phyloP scores from a whole-genome alignment of 2,888 invertebrate species.

The Chloromyia formosa region DNA sequence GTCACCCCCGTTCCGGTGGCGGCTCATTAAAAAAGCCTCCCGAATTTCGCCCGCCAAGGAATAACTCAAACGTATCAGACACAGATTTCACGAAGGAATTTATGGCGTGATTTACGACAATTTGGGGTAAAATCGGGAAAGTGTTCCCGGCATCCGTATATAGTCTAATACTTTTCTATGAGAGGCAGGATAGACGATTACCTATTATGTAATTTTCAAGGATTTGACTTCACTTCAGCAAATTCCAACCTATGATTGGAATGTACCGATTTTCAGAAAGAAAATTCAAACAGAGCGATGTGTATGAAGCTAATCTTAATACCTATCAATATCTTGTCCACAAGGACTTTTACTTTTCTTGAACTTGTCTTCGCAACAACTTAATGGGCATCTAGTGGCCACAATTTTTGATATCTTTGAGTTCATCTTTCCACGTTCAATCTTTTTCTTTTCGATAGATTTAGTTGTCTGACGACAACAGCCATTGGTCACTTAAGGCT shows the following conservation, averaged over 20 bases:
- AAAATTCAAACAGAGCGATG: not conserved
- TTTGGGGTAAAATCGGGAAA: slow-evolving; percentile 32
- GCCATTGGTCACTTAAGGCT: not conserved
- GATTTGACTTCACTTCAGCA: too few species aligned
- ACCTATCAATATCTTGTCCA: not conserved
- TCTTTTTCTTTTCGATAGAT: not conserved
- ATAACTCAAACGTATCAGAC: not conserved
- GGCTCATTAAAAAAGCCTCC: slow-evolving; percentile 38
- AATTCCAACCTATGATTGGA: too few species aligned
- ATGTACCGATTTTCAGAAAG: too few species aligned
- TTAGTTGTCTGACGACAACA: slow-evolving; percentile 13
- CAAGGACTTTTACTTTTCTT: not conserved
- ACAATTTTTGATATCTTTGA: not conserved
- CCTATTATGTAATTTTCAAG: too few species aligned
- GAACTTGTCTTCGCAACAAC: not conserved
- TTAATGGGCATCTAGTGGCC: not conserved
- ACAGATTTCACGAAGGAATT: slow-evolving; percentile 36
- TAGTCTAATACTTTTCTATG: too few species aligned
- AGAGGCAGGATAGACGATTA: too few species aligned
- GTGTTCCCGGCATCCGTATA: too few species aligned
- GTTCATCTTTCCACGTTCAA: not conserved
- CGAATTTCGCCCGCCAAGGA: not conserved
- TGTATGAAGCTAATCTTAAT: not conserved
- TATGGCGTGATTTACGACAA: slow-evolving; percentile 46
- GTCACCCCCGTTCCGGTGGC: slow-evolving; percentile 27